phyloP scores from a whole-genome alignment of 2,797 vertebrate species.

The Rhincodon typus region DNA sequence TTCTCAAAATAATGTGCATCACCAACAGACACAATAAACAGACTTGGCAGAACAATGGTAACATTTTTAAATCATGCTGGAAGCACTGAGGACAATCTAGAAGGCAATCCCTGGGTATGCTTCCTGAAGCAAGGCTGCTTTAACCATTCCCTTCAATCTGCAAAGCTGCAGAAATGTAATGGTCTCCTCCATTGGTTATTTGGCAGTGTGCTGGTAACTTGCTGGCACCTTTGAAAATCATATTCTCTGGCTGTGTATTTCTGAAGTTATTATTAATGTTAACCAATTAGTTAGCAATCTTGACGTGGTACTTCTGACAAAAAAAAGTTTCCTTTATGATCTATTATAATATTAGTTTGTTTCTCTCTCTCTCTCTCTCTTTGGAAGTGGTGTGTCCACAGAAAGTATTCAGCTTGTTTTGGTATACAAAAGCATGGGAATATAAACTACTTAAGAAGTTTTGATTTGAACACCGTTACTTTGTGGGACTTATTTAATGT shows the following conservation, averaged over 20 bases:
- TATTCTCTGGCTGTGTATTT: neutral
- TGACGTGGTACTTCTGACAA: neutral
- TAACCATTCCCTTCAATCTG: neutral
- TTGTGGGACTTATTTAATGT: no score
- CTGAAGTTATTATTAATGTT: neutral
- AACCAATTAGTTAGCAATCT: neutral
- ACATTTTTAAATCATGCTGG: neutral
- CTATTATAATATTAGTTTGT: neutral
- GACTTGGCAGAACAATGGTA: neutral
- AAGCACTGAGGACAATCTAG: neutral
- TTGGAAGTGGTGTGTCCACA: neutral
- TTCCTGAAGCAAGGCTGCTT: neutral
- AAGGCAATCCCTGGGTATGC: neutral
- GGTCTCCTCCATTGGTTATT: neutral
- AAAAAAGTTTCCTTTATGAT: neutral
- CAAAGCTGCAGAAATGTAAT: neutral
- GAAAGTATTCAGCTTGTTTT: neutral
- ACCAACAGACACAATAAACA: neutral
- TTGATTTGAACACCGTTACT: neutral
- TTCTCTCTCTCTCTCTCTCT: neutral
- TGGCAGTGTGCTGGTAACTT: neutral
- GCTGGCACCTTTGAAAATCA: neutral
- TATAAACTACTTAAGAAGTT: neutral
- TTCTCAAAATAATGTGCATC: neutral
- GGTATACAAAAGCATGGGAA: neutral